Evolutionary conservation across 2,113 vertebrate genomes (phyloP).

Genomic region (Pluvianellus socialis): DNA sequence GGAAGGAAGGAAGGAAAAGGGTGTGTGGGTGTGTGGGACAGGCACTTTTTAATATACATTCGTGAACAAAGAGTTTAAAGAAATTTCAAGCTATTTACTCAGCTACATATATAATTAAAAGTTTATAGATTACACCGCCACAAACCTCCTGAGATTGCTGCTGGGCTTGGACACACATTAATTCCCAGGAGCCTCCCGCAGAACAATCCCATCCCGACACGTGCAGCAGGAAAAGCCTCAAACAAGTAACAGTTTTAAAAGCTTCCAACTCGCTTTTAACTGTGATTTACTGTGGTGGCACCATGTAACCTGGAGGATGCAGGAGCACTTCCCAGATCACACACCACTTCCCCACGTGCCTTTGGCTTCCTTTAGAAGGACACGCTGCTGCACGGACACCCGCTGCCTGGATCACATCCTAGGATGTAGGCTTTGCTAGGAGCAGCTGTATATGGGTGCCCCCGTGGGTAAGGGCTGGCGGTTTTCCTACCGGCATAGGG

Average conservation of each 20-base stretch:
- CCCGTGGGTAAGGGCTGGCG: not conserved
- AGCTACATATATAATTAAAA: slow-evolving; percentile 2
- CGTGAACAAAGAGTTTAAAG: slow-evolving; percentile 40
- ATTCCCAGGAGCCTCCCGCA: not conserved
- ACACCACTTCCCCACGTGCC: not conserved
- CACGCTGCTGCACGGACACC: not conserved
- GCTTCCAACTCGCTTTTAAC: slow-evolving; percentile 22
- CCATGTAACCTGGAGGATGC: not conserved
- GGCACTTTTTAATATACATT: slow-evolving; percentile 35
- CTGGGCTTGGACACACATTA: not conserved
- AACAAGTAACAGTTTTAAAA: not conserved
- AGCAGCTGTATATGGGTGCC: not conserved
- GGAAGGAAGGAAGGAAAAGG: slow-evolving; percentile 47
- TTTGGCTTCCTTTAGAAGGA: slow-evolving; percentile 3
- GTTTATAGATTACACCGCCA: not conserved
- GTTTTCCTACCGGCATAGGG: not conserved
- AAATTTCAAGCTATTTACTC: slow-evolving; percentile 23
- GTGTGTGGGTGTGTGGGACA: not conserved
- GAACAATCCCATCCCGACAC: not conserved
- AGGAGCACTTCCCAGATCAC: not conserved
- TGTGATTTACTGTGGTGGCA: slow-evolving; percentile 2
- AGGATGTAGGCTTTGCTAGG: not conserved
- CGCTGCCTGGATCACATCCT: not conserved
- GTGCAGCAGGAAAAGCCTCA: slow-evolving; percentile 15
- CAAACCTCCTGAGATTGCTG: not conserved